phyloP scores from a whole-genome alignment of 92 coral and sea anemone genomes.

The Phymanthus crucifer region DNA sequence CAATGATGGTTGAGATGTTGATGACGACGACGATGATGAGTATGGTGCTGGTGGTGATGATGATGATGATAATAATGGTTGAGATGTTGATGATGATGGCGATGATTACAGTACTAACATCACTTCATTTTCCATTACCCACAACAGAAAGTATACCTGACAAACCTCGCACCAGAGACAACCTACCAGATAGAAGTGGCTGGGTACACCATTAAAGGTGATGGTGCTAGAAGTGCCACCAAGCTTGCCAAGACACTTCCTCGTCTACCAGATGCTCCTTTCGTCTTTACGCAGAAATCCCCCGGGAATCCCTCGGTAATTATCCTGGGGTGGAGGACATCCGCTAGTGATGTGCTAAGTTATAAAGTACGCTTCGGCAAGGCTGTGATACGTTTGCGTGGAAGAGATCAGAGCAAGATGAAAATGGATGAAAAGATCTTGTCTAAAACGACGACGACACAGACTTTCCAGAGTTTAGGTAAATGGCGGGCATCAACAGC shows the following conservation, averaged over 20 bases:
- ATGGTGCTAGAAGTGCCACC: slow-evolving; percentile 70
- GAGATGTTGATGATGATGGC: not conserved
- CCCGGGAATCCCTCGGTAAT: slow-evolving; percentile 40
- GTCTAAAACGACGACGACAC: slow-evolving; percentile 29
- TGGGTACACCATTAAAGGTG: slow-evolving; percentile 84
- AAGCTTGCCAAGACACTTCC: slow-evolving; percentile 61
- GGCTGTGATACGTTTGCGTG: slow-evolving; percentile 60
- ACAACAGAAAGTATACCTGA: slow-evolving; percentile 56
- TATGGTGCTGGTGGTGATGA: too few relatives aligned
- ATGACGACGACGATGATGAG: too few relatives aligned
- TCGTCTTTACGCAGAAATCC: slow-evolving; percentile 34
- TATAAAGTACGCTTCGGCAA: slow-evolving; percentile 69
- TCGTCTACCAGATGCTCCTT: slow-evolving; percentile 66
- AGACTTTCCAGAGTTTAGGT: slow-evolving; percentile 60
- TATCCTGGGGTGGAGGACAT: slow-evolving; percentile 69
- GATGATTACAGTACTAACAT: not conserved
- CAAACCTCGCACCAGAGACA: slow-evolving; percentile 73
- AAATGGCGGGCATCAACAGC: not conserved
- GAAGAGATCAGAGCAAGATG: slow-evolving; percentile 43
- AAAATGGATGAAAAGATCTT: slow-evolving; percentile 69
- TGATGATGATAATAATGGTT: too few relatives aligned
- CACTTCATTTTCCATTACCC: not conserved
- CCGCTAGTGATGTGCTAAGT: slow-evolving; percentile 48
- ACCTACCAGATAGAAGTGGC: slow-evolving; percentile 83
- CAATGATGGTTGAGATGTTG: too few relatives aligned